Conservation (phyloP, 2,888 invertebrate genomes). For the Parapristionchus giblindavisi region DNA sequence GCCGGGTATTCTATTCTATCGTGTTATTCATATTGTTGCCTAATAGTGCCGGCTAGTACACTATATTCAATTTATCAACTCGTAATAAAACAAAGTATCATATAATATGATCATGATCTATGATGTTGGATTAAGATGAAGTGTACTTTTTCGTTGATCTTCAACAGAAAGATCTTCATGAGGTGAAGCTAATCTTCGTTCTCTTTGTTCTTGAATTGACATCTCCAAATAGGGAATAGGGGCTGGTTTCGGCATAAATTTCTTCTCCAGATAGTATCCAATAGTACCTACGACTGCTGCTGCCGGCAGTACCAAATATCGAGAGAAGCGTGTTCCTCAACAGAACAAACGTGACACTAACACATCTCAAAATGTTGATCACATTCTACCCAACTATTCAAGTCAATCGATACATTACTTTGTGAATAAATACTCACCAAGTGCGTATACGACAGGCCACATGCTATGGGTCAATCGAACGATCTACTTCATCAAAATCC, state of each 20-base stretch:
- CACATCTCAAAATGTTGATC: not conserved
- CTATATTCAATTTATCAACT: not conserved
- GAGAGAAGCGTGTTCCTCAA: slow-evolving; percentile 38
- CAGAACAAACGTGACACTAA: not conserved
- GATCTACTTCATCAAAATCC: slow-evolving; percentile 1
- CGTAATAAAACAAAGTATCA: not conserved
- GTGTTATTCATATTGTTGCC: slow-evolving; percentile 4
- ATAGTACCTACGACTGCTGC: slow-evolving; percentile 45
- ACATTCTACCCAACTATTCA: not conserved
- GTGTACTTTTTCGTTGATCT: slow-evolving; percentile 24
- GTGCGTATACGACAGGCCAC: slow-evolving; percentile 27
- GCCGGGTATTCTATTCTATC: slow-evolving; percentile 14
- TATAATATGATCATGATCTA: not conserved
- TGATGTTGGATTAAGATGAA: slow-evolving; percentile 8
- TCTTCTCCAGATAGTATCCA: slow-evolving; percentile 46
- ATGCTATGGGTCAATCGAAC: not conserved
- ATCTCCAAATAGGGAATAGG: slow-evolving; percentile 43
- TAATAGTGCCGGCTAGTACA: slow-evolving; percentile 32
- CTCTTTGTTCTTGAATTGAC: slow-evolving; percentile 44
- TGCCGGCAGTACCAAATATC: slow-evolving; percentile 41
- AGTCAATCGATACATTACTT: too few species aligned
- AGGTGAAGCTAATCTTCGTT: slow-evolving; percentile 33
- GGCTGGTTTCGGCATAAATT: slow-evolving; percentile 39
- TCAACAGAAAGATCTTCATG: slow-evolving; percentile 9
- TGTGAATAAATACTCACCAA: slow-evolving; percentile 29